Conservation (phyloP, 2,888 invertebrate species). For the Phengaris arion region DNA sequence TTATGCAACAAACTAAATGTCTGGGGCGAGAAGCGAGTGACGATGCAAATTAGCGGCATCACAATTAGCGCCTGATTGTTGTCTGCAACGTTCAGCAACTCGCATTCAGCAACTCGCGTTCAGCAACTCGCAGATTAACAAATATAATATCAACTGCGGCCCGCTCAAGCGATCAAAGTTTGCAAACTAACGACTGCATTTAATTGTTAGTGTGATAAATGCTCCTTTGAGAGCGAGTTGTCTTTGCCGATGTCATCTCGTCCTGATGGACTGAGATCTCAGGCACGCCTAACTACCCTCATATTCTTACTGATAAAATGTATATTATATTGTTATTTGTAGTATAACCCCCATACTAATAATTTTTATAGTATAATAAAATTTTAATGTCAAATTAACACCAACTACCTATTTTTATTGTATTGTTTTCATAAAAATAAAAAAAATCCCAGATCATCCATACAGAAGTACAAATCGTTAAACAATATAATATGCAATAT, state of each 20-base stretch:
- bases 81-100: slow-evolving; percentile 58
- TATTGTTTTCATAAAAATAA: too few relatives aligned
- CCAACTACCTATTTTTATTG: too few relatives aligned
- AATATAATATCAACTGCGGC: slow-evolving; percentile 58
- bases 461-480: too few relatives aligned
- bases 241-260: slow-evolving; percentile 10
- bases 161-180: slow-evolving; percentile 42
- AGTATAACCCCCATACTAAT: too few relatives aligned
- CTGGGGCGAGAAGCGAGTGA: slow-evolving; percentile 38
- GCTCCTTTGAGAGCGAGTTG: slow-evolving; percentile 17
- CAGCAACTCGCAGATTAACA: slow-evolving; percentile 62
- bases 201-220: slow-evolving; percentile 16
- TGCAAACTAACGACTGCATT: slow-evolving; percentile 40
- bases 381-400: too few relatives aligned
- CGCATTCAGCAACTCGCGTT: slow-evolving; percentile 68
- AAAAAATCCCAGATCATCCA: too few relatives aligned
- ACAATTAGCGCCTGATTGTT: slow-evolving; percentile 71
- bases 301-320: too few relatives aligned
- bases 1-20: slow-evolving; percentile 38
- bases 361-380: too few relatives aligned
- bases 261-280: neutral
- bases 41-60: slow-evolving; percentile 72
- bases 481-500: too few relatives aligned
- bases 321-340: too few relatives aligned
- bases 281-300: too few relatives aligned